phyloP scores from a whole-genome alignment of 2,888 invertebrate genomes.

The Stegana nigrithorax region DNA sequence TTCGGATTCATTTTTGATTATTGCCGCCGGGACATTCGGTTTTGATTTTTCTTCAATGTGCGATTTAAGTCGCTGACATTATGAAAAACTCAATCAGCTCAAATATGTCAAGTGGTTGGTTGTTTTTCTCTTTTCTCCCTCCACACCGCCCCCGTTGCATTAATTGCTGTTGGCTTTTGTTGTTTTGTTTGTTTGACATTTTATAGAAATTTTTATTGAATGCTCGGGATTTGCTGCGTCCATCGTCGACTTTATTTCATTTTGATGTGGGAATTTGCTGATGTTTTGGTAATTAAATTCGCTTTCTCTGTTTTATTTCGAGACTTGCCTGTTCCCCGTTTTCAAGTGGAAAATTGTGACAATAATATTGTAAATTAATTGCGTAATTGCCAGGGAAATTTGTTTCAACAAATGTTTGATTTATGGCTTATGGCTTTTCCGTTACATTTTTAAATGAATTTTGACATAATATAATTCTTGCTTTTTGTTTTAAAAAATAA shows the following conservation, averaged over 20 bases:
- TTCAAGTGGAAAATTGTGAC: slow-evolving; percentile 63
- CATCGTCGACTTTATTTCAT: slow-evolving; percentile 45
- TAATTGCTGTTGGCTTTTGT: not conserved
- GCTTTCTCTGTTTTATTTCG: slow-evolving; percentile 45
- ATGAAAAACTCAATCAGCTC: not conserved
- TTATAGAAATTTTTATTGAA: slow-evolving; percentile 33
- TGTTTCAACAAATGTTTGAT: slow-evolving; percentile 36
- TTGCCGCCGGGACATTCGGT: slow-evolving; percentile 3
- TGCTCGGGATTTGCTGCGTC: no score
- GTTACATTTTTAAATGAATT: no score
- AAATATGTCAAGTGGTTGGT: slow-evolving; percentile 7
- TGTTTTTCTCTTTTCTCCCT: no score
- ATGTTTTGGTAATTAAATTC: slow-evolving; percentile 32
- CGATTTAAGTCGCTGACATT: slow-evolving; percentile 4
- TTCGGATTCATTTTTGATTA: slow-evolving; percentile 19
- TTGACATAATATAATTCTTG: no score
- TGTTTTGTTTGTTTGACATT: slow-evolving; percentile 48
- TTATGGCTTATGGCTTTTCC: no score
- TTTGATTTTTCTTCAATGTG: not conserved
- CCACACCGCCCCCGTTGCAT: not conserved
- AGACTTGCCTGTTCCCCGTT: slow-evolving; percentile 43
- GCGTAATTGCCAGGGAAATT: slow-evolving; percentile 49
- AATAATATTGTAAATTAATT: slow-evolving; percentile 65
- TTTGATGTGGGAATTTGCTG: slow-evolving; percentile 41
- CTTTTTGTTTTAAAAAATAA: no score